Evolutionary conservation across 2,888 invertebrate genomes (phyloP).

Genomic region (Cryptophagus acutangulus): DNA sequence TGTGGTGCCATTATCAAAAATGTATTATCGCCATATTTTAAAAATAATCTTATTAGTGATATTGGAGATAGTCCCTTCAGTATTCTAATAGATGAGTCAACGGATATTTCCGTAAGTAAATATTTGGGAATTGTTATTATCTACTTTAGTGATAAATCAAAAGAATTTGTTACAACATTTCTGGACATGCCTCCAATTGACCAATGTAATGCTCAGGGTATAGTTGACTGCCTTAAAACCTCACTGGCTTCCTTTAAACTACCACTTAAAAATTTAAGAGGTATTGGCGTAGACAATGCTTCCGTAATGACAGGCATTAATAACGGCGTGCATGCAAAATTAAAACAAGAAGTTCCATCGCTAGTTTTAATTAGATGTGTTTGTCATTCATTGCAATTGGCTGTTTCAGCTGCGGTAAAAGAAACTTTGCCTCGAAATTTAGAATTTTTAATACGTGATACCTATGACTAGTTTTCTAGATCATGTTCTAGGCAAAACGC

Average conservation of each 20-base stretch:
- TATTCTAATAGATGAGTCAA: conserved; percentile 26
- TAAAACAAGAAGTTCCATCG: conserved; percentile 33
- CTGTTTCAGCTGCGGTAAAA: conserved; percentile 30
- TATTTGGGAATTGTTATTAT: conserved; percentile 23
- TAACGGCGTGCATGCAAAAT: conserved; percentile 35
- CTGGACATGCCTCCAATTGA: conserved; percentile 21
- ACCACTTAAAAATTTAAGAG: conserved; percentile 22
- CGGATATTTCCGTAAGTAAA: conserved; percentile 23
- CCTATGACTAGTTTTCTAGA: conserved; percentile 34
- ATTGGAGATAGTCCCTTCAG: conserved; percentile 20
- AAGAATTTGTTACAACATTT: conserved; percentile 25
- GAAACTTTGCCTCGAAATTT: conserved; percentile 32
- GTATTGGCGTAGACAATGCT: conserved; percentile 41
- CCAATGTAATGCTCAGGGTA: conserved; percentile 20
- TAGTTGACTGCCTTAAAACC: no score
- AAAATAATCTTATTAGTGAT: conserved; percentile 17
- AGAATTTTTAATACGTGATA: conserved; percentile 26
- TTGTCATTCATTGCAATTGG: conserved; percentile 39
- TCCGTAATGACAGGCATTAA: conserved; percentile 40
- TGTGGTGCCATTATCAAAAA: conserved; percentile 21
- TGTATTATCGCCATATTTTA: conserved; percentile 22
- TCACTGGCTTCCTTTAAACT: not conserved
- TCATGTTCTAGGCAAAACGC: conserved; percentile 21
- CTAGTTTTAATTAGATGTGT: conserved; percentile 26
- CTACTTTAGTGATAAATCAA: conserved; percentile 20